Conservation (phyloP, 2,888 invertebrate species). For the Halictus quadricinctus region DNA sequence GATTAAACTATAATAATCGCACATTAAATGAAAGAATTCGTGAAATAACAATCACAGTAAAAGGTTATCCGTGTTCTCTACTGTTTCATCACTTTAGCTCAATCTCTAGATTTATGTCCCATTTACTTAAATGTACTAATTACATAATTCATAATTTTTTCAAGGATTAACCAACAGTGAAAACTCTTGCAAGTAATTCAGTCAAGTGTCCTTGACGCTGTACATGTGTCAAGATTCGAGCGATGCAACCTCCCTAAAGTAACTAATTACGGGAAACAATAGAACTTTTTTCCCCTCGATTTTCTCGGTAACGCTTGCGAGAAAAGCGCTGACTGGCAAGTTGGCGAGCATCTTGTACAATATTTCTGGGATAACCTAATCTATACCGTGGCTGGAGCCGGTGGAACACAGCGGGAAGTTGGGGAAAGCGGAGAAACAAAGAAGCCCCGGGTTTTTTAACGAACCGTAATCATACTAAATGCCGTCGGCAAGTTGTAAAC, state of each 20-base stretch:
- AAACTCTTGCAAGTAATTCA: no score
- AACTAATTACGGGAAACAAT: neutral
- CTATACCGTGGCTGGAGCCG: neutral
- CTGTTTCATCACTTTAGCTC: no score
- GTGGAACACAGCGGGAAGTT: neutral
- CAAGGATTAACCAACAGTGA: no score
- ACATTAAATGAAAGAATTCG: no score
- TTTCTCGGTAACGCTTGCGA: neutral
- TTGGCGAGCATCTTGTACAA: neutral
- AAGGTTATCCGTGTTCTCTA: no score
- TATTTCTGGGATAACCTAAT: neutral
- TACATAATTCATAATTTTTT: no score
- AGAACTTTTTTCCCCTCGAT: neutral
- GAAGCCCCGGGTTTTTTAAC: slow-evolving; percentile 21
- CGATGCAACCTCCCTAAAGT: neutral
- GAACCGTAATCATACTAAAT: slow-evolving; percentile 43
- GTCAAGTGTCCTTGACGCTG: neutral
- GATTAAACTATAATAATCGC: no score
- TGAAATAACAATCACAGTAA: no score
- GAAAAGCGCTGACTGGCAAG: neutral
- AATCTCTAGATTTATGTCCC: no score
- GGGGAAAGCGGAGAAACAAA: neutral
- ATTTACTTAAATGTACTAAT: no score
- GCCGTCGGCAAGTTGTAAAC: slow-evolving; percentile 48
- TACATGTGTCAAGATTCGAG: neutral